Percentiles rank a stretch among this genome's conserved stretches.
Evolutionary conservation across 1,140 invertebrate genomes (phyloP).

Genomic region (Drosophila seguyi): DNA sequence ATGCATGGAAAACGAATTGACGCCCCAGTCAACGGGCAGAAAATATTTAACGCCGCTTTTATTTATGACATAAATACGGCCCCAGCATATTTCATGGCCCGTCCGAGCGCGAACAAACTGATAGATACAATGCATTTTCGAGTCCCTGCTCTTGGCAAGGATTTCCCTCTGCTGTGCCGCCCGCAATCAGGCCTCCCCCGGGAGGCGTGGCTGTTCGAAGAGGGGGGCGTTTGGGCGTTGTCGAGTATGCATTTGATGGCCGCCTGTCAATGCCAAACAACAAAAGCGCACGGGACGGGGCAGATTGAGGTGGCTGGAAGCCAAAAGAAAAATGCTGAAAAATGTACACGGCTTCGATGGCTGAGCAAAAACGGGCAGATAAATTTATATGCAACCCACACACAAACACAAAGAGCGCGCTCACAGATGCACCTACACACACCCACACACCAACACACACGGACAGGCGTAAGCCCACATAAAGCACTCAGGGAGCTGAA

Average conservation of each 20-base stretch:
- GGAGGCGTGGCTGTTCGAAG: slow-evolving; percentile 13
- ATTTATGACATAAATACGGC: slow-evolving; percentile 79
- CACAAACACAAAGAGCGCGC: slow-evolving; percentile 10
- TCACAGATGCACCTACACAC: slow-evolving; percentile 17
- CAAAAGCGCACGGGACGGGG: slow-evolving; percentile 57
- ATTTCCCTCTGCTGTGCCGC: slow-evolving; percentile 37
- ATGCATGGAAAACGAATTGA: slow-evolving; percentile 57
- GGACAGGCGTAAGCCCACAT: slow-evolving; percentile 78
- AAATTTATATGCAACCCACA: slow-evolving; percentile 77
- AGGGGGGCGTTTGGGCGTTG: slow-evolving; percentile 6
- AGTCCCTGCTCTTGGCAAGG: slow-evolving; percentile 52
- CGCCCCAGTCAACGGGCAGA: slow-evolving; percentile 28
- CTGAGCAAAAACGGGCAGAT: slow-evolving; percentile 64
- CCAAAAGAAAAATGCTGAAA: slow-evolving; percentile 68
- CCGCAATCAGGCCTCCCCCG: slow-evolving; percentile 49
- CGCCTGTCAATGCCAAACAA: slow-evolving; percentile 79
- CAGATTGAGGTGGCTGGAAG: slow-evolving; percentile 37
- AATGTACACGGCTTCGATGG: slow-evolving; percentile 70
- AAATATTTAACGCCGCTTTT: slow-evolving; percentile 80
- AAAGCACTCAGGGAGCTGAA: slow-evolving; percentile 77
- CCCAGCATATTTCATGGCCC: slow-evolving; percentile 71
- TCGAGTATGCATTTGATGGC: slow-evolving; percentile 67
- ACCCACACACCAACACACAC: slow-evolving; percentile 39
- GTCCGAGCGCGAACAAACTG: slow-evolving; percentile 64
- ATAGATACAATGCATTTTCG: slow-evolving; percentile 79